Conservation (phyloP, 2,113 vertebrate genomes). For the Grammomys surdaster region DNA sequence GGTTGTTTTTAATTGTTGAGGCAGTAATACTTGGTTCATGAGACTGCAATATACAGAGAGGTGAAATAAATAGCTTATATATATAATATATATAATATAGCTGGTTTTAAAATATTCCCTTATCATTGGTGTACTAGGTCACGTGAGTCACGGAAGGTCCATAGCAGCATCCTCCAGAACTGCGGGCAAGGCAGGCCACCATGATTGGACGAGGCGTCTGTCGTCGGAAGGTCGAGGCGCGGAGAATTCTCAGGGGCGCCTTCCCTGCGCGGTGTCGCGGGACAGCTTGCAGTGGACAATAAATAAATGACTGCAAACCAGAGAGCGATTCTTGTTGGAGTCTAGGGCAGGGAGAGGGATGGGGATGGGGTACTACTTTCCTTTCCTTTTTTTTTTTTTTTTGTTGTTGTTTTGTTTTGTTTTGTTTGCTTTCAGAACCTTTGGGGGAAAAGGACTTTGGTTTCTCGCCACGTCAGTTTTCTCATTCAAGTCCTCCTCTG, state of each 20-base stretch:
- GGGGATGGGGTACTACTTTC: slow-evolving; percentile 31
- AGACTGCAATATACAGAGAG: slow-evolving; percentile 93
- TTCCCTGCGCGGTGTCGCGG: slow-evolving; percentile 84
- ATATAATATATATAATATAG: slow-evolving; percentile 92
- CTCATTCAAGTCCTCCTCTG: slow-evolving; percentile 81
- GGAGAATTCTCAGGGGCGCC: slow-evolving; percentile 86
- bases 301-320: slow-evolving; percentile 89
- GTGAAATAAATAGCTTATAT: slow-evolving; percentile 94
- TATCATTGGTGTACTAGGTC: slow-evolving; percentile 91
- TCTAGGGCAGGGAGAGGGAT: slow-evolving; percentile 62
- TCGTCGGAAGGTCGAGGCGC: slow-evolving; percentile 86
- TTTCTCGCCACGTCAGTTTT: slow-evolving; percentile 80
- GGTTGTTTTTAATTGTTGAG: slow-evolving; percentile 91
- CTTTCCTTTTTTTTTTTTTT: neutral
- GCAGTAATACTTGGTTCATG: slow-evolving; percentile 93
- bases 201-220: slow-evolving; percentile 88
- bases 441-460: slow-evolving; percentile 88
- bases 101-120: slow-evolving; percentile 92
- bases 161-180: slow-evolving; percentile 92
- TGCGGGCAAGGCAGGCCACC: slow-evolving; percentile 88
- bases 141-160: slow-evolving; percentile 89
- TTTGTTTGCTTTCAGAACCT: slow-evolving; percentile 82
- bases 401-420: neutral
- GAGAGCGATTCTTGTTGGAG: slow-evolving; percentile 84
- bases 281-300: slow-evolving; percentile 86